Evolutionary conservation across 2,797 vertebrate species (phyloP).

Genomic region (Pipistrellus pipistrellus): DNA sequence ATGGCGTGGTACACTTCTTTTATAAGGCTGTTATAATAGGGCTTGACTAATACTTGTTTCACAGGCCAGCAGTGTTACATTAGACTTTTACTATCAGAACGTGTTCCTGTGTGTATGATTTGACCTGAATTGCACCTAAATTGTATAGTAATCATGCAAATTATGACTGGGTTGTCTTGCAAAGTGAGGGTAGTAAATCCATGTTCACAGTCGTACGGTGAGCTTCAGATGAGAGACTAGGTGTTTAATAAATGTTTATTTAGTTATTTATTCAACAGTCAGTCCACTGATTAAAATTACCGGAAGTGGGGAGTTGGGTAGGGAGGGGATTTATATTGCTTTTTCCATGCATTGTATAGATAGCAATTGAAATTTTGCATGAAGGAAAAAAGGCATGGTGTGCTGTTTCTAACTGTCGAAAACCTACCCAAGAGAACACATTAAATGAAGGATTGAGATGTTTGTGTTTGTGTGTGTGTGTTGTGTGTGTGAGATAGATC

Average conservation of each 20-base stretch:
- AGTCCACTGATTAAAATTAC: constrained; percentile 59
- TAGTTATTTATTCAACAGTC: constrained; percentile 54
- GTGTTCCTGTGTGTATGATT: constrained; percentile 59
- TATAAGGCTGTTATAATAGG: constrained; percentile 40
- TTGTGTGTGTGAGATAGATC: background rate
- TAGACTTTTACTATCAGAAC: constrained; percentile 48
- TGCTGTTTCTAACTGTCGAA: constrained; percentile 38
- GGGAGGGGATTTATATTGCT: constrained; percentile 39
- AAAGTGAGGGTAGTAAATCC: constrained; percentile 57
- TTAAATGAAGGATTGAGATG: background rate
- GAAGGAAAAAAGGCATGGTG: background rate
- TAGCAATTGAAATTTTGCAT: constrained; percentile 61
- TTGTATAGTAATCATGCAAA: constrained; percentile 58
- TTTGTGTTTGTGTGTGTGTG: background rate
- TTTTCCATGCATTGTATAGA: constrained; percentile 27
- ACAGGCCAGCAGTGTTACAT: constrained; percentile 10
- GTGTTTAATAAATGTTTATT: constrained; percentile 64
- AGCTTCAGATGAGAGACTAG: constrained; percentile 42
- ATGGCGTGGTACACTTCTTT: constrained; percentile 52
- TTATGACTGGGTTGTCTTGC: constrained; percentile 47
- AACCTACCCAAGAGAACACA: background rate
- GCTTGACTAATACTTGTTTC: constrained; percentile 51
- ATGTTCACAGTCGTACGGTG: background rate
- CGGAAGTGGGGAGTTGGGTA: background rate
- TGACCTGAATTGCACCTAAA: constrained; percentile 60